phyloP scores from a whole-genome alignment of 2,113 vertebrate genomes.

The Tenrec ecaudatus region DNA sequence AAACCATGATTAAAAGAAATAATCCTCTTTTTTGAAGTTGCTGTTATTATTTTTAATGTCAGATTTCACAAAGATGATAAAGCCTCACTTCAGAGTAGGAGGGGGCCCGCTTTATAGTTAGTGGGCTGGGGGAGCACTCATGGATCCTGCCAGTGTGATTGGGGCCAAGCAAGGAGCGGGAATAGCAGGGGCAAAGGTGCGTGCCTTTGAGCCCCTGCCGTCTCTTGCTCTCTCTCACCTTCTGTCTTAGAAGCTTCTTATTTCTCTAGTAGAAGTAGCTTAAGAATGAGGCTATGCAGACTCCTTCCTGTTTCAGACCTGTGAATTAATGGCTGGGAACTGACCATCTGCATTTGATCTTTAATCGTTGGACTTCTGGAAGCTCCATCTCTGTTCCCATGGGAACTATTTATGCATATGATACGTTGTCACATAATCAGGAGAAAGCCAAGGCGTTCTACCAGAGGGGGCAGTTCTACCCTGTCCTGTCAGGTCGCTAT shows the following conservation, averaged over 20 bases:
- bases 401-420: constrained; percentile 22
- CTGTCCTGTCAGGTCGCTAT: too few relatives aligned
- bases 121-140: not conserved
- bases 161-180: not conserved
- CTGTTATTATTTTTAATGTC: not conserved
- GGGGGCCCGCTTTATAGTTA: not conserved
- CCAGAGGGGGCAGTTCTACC: too few relatives aligned
- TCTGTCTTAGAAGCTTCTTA: not conserved
- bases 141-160: not conserved
- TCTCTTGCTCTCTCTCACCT: not conserved
- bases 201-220: not conserved
- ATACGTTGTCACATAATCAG: constrained; percentile 1
- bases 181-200: not conserved
- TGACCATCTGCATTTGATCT: not conserved
- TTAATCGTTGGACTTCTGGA: constrained; percentile 25
- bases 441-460: too few relatives aligned
- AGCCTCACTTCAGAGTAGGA: not conserved
- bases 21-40: constrained; percentile 32
- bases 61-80: not conserved
- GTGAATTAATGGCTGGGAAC: constrained; percentile 34
- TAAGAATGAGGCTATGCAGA: constrained; percentile 6
- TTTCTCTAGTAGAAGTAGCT: constrained; percentile 36
- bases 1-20: too few relatives aligned
- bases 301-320: constrained; percentile 21
- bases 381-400: constrained; percentile 26